phyloP scores from a whole-genome alignment of 1,140 invertebrate genomes.

The Trichonephila clavipes region DNA sequence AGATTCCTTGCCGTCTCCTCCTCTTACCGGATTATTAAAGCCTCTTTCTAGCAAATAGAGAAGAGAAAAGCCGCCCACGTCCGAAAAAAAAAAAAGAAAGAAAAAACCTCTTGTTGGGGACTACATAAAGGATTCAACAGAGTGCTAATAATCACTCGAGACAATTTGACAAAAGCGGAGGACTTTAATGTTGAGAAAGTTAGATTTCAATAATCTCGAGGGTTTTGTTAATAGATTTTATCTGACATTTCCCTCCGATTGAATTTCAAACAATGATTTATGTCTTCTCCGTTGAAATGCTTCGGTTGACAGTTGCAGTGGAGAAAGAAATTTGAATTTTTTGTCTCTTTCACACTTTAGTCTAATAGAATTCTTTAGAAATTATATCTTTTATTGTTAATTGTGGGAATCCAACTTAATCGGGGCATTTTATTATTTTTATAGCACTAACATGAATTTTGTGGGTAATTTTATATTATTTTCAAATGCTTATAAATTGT shows the following conservation, averaged over 20 bases:
- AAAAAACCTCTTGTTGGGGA: background rate
- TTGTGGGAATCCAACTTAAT: too few species aligned
- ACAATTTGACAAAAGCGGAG: background rate
- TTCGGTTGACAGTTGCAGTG: background rate
- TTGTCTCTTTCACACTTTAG: background rate
- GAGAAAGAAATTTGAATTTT: background rate
- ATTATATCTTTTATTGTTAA: too few species aligned
- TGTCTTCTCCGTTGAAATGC: background rate
- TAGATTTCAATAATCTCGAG: background rate
- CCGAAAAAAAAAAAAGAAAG: background rate
- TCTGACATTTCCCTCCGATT: background rate
- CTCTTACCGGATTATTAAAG: background rate
- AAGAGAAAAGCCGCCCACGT: background rate
- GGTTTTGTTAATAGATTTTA: background rate
- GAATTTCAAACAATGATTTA: constrained; percentile 27
- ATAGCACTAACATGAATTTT: too few species aligned
- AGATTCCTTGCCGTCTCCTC: background rate
- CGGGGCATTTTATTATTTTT: too few species aligned
- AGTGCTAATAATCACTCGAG: background rate
- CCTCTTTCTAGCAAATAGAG: background rate
- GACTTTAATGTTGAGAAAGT: background rate
- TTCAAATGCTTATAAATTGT: too few species aligned
- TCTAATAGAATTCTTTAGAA: too few species aligned
- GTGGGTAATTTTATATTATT: too few species aligned
- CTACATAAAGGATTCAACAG: background rate